These are phyloP conservation scores for Karalla daura DNA, from an alignment of 2,797 vertebrate genomes.

Conservation along the genomic window DNA sequence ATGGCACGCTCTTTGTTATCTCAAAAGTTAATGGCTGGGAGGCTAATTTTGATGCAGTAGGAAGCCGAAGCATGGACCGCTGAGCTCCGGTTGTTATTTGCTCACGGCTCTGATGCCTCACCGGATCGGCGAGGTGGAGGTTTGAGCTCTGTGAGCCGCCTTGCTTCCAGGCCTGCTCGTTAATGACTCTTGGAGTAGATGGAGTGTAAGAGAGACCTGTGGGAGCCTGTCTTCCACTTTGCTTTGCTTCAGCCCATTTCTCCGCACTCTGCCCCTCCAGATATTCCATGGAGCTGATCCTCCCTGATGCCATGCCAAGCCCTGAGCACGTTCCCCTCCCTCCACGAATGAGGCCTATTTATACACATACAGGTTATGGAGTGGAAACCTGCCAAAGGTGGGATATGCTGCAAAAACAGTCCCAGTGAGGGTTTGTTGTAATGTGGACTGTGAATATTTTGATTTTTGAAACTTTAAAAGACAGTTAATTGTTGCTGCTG, in stretches of 20 bases:
- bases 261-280: conserved; percentile 58
- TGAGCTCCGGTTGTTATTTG: neutral
- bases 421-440: conserved; percentile 3
- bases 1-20: neutral
- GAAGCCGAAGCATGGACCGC: neutral
- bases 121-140: conserved; percentile 13
- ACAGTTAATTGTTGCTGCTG: neutral
- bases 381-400: conserved; percentile 29
- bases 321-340: conserved; percentile 47
- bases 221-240: conserved; percentile 58
- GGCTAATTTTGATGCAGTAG: conserved; percentile 3
- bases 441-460: neutral
- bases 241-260: conserved; percentile 39
- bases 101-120: conserved; percentile 5
- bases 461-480: conserved; percentile 1
- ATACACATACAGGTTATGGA: conserved; percentile 36
- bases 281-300: conserved; percentile 61
- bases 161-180: conserved; percentile 38
- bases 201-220: conserved; percentile 63
- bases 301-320: conserved; percentile 57
- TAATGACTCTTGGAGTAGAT: conserved; percentile 31
- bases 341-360: conserved; percentile 40
- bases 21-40: conserved; percentile 5
- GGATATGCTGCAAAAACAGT: neutral
- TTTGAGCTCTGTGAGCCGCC: conserved; percentile 1